Evolutionary conservation across 2,888 invertebrate genomes (phyloP), one percentile per base, ranked within the genome.

Genomic region (Cheiracanthium punctorium): DNA sequence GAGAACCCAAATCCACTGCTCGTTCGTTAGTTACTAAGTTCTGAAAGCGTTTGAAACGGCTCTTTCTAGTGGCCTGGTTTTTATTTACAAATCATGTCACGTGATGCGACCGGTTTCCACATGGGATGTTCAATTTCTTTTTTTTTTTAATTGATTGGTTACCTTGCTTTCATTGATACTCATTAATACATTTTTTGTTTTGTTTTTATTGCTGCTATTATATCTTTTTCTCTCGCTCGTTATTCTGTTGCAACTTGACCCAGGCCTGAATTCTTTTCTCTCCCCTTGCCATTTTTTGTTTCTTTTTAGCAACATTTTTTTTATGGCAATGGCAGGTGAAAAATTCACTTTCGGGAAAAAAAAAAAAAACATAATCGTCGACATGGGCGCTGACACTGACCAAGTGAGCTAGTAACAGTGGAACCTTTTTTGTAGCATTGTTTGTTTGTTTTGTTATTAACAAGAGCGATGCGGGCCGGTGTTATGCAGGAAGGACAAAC

Each of bases 21-120:
- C 33, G 69, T 20, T n/a, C 17, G 20, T 12, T 8, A 69, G 33
- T 69, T 5, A 20, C 69, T 0, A n/a, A 17, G 69, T 24, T 20
- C 28, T 14, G 71, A 33, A 71, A 17, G 41, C 71, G 43, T 29
- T 71, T 43, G 30, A 7, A 8, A 17, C 17, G 24, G 0, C 43
- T 29, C n/a, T 43, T 14, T 71, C 71, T 12, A 71, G 28, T 71
- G 71, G 37, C 71, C 71, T 71, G 43, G 71, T 71, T 71, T 71
- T 71, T 71, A 71, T 71, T 71, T 71, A 71, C 43, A 43, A 71
- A 71, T 71, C 28, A 14, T 1, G 71, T 71, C 71, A 71, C 71
- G 71, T 71, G 71, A 24, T 71, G 71, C 14, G 14, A 43, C 41
- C 71, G 43, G 71, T 41, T 71, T 71, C 28, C 43, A 43, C 17